These are phyloP conservation scores for Sander vitreus DNA, from an alignment of 2,113 vertebrate species.

Conservation along the genomic window DNA sequence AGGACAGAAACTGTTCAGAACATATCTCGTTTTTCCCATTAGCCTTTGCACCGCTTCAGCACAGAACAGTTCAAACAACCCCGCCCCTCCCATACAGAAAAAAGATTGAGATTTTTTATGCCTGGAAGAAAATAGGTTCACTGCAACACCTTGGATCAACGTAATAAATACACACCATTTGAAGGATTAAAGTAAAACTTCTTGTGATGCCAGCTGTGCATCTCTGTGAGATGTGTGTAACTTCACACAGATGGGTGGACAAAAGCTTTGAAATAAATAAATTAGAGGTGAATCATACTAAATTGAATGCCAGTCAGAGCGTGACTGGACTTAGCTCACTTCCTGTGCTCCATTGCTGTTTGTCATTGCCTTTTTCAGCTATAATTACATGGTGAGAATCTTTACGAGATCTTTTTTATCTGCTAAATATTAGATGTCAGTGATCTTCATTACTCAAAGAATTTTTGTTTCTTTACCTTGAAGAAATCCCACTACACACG, in stretches of 20 bases:
- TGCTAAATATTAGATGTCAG: no score
- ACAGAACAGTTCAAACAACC: no score
- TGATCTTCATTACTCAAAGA: neutral
- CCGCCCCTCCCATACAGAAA: neutral
- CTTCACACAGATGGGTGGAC: conserved; percentile 3
- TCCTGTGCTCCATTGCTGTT: neutral
- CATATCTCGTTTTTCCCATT: no score
- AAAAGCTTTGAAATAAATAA: conserved; percentile 17
- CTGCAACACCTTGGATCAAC: neutral
- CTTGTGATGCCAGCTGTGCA: neutral
- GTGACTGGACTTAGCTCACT: neutral
- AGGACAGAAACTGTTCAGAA: no score
- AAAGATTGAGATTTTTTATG: neutral
- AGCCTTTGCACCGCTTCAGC: no score
- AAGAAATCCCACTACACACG: neutral
- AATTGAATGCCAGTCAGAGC: neutral
- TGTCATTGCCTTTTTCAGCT: neutral
- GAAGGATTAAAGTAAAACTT: neutral
- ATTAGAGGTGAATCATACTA: conserved; percentile 17
- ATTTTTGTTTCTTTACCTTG: neutral
- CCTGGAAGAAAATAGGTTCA: neutral
- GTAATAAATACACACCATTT: neutral
- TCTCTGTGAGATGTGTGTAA: conserved; percentile 22
- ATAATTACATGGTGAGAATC: neutral
- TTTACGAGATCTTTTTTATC: neutral